phyloP scores from a whole-genome alignment of 2,113 vertebrate genomes.

The Lucifuga dentata region DNA sequence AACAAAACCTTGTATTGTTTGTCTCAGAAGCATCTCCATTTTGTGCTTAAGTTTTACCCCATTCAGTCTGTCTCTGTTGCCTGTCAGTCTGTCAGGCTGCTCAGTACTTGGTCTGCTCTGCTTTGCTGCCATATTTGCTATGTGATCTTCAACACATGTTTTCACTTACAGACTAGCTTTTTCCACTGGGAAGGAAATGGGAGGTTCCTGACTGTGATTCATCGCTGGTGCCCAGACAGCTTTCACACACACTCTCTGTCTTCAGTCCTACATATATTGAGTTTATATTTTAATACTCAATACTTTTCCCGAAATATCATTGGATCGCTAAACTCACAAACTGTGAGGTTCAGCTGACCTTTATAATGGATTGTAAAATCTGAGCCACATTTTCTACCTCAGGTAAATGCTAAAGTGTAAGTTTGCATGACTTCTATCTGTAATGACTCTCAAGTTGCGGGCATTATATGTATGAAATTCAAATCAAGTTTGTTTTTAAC shows the following conservation, averaged over 20 bases:
- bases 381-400: conserved; percentile 12
- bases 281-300: background rate
- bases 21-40: too few species aligned
- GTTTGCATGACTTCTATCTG: conserved; percentile 38
- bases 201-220: conserved; percentile 60
- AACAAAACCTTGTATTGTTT: too few species aligned
- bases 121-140: conserved; percentile 6
- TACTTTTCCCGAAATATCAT: background rate
- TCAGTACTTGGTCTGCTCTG: background rate
- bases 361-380: background rate
- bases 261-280: background rate
- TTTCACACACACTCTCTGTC: conserved; percentile 20
- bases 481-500: background rate
- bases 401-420: conserved; percentile 43
- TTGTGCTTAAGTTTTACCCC: too few species aligned
- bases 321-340: background rate
- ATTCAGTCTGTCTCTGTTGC: too few species aligned
- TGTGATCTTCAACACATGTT: conserved; percentile 55
- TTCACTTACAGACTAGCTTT: conserved; percentile 51
- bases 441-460: background rate
- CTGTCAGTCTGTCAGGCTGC: too few species aligned
- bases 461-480: background rate
- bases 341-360: background rate
- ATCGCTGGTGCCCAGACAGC: conserved; percentile 20
- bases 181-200: conserved; percentile 50